Evolutionary conservation across 2,113 vertebrate species (phyloP), one percentile per base, ranked within the genome.

Genomic region (Seriola dumerili): DNA sequence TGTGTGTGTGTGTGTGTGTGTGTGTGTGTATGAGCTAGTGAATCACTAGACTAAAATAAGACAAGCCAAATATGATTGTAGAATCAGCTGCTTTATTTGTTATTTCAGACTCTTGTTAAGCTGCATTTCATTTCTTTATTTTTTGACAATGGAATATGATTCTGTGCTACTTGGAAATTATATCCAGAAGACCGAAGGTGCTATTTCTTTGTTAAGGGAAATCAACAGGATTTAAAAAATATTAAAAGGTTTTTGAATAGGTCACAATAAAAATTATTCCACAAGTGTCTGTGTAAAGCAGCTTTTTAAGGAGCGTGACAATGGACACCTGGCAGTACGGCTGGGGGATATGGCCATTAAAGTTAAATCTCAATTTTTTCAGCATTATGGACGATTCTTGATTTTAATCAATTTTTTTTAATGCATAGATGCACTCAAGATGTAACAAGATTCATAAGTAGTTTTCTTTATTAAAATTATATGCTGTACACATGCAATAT

Each of bases 41-140:
- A 80, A 59, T 83, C 79, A 80, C 57, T 48, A 61, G 34, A 59
- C 40, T 66, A 48, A 81, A 81, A 82, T 59, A 81, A 79, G 50
- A 78, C 54, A n/a, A 38, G 29, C 10, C 10, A 29, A 79, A 76
- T 40, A 4, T 36, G 46, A 73, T 38, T 64, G 42, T 17, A 72
- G 25, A 62, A 71, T 16, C 21, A 16, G 21, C 4, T 25, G 0
- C 44, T 58, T 29, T n/a, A 17, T 54, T 23, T 42, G 40, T 12
- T 40, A 16, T 75, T 67, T 67, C 8, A 12, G 57, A 19, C 54
- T 32, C 32, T 50, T 50, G 29, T 40, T 63, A 25, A 55, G 42
- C 3, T 48, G 42, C n/a, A 25, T 12, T 8, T 62, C 11, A 5
- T 25, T 59, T 77, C 40, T 55, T 63, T 25, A 11, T 38, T 42